Evolutionary conservation across 2,888 invertebrate genomes (phyloP).

Genomic region (Dasysyrphus tricinctus): DNA sequence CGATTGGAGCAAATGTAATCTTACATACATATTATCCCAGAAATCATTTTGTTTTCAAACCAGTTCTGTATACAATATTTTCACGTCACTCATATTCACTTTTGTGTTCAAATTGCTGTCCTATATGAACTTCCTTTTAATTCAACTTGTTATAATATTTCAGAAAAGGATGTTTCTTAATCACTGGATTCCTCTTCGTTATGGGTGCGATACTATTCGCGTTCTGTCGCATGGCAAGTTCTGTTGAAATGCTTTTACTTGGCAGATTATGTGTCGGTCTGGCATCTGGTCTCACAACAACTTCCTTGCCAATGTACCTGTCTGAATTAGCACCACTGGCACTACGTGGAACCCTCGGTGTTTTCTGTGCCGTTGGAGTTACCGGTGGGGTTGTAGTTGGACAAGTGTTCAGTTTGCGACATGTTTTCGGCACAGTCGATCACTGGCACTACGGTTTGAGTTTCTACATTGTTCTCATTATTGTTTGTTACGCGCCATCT

Average conservation of each 20-base stretch:
- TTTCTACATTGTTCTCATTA: constrained; percentile 88
- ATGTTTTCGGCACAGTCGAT: constrained; percentile 85
- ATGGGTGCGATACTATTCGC: constrained; percentile 89
- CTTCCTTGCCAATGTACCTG: constrained; percentile 95
- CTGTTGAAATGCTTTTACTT: constrained; percentile 91
- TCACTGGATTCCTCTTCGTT: constrained; percentile 88
- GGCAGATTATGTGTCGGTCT: constrained; percentile 92
- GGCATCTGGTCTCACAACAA: constrained; percentile 91
- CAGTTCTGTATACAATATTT: too few relatives aligned
- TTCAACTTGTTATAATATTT: constrained; percentile 46
- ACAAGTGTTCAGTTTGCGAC: constrained; percentile 81
- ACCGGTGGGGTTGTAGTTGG: constrained; percentile 83
- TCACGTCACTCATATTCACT: neutral
- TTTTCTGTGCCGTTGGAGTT: constrained; percentile 86
- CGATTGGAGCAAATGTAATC: too few relatives aligned
- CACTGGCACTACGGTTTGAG: constrained; percentile 92
- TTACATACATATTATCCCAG: too few relatives aligned
- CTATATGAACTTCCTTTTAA: neutral
- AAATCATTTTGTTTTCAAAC: too few relatives aligned
- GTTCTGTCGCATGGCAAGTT: constrained; percentile 87
- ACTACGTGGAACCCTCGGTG: constrained; percentile 93
- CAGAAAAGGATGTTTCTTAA: constrained; percentile 89
- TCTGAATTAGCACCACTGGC: constrained; percentile 92
- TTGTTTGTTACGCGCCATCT: constrained; percentile 87
- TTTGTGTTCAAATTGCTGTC: neutral